Evolutionary conservation across 2,797 vertebrate genomes (phyloP).

Genomic region (Poeciliopsis paucimaculata): DNA sequence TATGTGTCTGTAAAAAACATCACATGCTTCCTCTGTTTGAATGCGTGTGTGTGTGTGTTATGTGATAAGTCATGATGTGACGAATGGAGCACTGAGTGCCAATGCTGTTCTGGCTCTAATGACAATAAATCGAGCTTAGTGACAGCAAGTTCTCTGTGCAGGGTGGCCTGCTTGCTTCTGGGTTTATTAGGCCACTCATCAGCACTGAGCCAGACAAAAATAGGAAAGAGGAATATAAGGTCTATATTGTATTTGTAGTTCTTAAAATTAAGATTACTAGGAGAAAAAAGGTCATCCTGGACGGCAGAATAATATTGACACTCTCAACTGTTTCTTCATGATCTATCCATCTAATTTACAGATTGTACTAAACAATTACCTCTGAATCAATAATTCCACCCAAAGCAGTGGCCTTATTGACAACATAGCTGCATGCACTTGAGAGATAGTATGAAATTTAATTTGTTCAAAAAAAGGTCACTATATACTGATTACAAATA

Average conservation of each 20-base stretch:
- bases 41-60: slow-evolving; percentile 32
- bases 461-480: neutral
- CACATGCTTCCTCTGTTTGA: slow-evolving; percentile 13
- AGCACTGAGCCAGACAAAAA: slow-evolving; percentile 17
- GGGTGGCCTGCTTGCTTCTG: slow-evolving; percentile 35
- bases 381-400: slow-evolving; percentile 34
- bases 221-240: neutral
- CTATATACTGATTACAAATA: neutral
- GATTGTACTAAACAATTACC: slow-evolving; percentile 9
- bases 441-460: neutral
- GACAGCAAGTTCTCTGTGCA: slow-evolving; percentile 39
- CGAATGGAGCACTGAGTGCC: slow-evolving; percentile 34
- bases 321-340: neutral
- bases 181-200: slow-evolving; percentile 43
- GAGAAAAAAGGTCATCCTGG: neutral
- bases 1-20: slow-evolving; percentile 11
- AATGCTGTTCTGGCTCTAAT: slow-evolving; percentile 31
- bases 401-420: slow-evolving; percentile 16
- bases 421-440: neutral
- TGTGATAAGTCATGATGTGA: slow-evolving; percentile 48
- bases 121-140: slow-evolving; percentile 67
- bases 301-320: neutral
- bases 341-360: slow-evolving; percentile 20
- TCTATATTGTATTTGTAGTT: neutral
- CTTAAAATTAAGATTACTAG: neutral